Evolutionary conservation across 1,140 invertebrate genomes (phyloP).

Genomic region (Drosophila mayri): DNA sequence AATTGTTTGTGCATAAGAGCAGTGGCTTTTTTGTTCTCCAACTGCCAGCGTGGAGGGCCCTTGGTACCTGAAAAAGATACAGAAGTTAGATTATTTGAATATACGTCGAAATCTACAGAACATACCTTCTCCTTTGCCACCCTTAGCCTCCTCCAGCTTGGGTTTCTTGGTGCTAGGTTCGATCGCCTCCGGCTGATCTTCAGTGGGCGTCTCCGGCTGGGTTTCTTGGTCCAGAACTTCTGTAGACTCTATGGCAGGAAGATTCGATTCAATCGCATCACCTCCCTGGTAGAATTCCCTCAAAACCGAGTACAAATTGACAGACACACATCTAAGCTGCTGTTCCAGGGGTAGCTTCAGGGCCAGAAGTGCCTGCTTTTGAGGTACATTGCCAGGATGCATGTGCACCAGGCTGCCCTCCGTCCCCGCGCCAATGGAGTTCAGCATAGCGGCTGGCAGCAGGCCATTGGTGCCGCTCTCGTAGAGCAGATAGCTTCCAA

Average conservation of each 20-base stretch:
- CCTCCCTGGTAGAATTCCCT: constrained; percentile 86
- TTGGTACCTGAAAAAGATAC: constrained; percentile 19
- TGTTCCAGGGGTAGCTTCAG: constrained; percentile 91
- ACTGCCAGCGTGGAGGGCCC: constrained; percentile 51
- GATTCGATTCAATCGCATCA: constrained; percentile 1
- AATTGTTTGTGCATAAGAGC: constrained; percentile 88
- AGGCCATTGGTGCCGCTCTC: constrained; percentile 95
- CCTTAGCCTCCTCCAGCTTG: constrained; percentile 69
- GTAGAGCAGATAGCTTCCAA: constrained; percentile 93
- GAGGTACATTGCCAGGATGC: constrained; percentile 91
- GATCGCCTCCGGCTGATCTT: constrained; percentile 59
- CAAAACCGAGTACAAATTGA: constrained; percentile 91
- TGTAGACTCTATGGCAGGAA: not conserved
- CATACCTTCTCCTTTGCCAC: constrained; percentile 17
- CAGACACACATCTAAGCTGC: constrained; percentile 88
- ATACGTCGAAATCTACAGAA: not conserved
- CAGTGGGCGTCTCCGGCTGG: constrained; percentile 28
- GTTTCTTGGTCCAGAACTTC: not conserved
- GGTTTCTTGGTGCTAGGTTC: constrained; percentile 76
- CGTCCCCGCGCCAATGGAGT: constrained; percentile 88
- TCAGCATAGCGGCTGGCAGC: constrained; percentile 92
- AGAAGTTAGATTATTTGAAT: not conserved
- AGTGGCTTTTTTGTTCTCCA: constrained; percentile 88
- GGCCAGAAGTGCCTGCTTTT: constrained; percentile 90
- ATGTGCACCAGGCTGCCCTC: constrained; percentile 90